Evolutionary conservation across 64 coral and sea anemone genomes (phyloP), one percentile per base, ranked within the genome.

Genomic region (Orbicella faveolata): DNA sequence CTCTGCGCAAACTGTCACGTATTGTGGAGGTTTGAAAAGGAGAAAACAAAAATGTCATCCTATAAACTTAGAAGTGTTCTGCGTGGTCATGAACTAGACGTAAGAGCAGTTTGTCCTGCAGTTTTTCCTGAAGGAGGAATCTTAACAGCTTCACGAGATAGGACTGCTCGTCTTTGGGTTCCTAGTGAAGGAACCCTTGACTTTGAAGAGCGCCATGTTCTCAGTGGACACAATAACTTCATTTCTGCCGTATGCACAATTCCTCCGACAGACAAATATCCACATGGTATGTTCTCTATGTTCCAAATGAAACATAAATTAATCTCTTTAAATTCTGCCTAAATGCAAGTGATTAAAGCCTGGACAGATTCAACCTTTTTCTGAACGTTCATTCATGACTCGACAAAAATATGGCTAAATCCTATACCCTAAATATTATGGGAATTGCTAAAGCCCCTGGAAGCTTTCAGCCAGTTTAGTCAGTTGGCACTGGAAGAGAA

Each of bases 211-310:
- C 85, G 93, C 53, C 97, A 95, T 79, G 94, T 93, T 86, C 90
- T 99, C 20, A 86, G 88, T 59, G 97, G 97, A n/a, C 97, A 99
- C 74, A 77, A 88, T 36, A 95, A 95, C 75, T 99, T 95, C 75
- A 95, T 99, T 72, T 95, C 97, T 83, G 83, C 97, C 87, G 89
- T 99, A 35, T 95, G 94, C 88, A 85, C 87, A n/a, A 90, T 99
- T 20, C 91, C 97, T 75, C 90, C 91, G 2, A 86, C 93, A 3
- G 97, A 99, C 54, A 90, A 93, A 53, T 86, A 95, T 52, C 91
- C 91, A 3, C 94, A 99, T 66, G 97, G 97, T 99, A 94, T 36
- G 88, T 57, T 57, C 53, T 44, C 57, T 75, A 6, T 73, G n/a
- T 16, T 85, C 13, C 15, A 13, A 59, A 59, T 13, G 6, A 16